These are phyloP conservation scores for Tachina lurida DNA, from an alignment of 2,888 invertebrate genomes.

Conservation along the genomic window DNA sequence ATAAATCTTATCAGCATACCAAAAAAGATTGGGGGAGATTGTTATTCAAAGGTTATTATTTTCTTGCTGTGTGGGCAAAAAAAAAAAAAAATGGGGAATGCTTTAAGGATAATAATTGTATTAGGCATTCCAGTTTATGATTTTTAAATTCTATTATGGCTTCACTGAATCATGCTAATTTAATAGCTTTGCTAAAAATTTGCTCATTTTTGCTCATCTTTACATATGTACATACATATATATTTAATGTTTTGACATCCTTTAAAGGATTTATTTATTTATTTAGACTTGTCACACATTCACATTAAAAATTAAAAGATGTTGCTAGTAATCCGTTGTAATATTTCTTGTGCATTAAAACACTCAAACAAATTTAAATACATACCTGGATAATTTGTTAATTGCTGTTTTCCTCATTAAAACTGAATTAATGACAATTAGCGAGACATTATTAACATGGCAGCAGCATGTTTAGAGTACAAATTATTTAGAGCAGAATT, in stretches of 20 bases:
- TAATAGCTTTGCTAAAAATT: too few species aligned
- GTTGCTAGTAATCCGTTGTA: not conserved
- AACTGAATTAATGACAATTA: constrained; percentile 80
- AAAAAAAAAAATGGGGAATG: too few species aligned
- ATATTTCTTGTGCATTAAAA: constrained; percentile 2
- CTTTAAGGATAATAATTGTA: too few species aligned
- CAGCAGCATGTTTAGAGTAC: constrained; percentile 19
- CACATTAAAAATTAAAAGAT: not conserved
- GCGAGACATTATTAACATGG: constrained; percentile 20
- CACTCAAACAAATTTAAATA: constrained; percentile 42
- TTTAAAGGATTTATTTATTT: too few species aligned
- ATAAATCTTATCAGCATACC: too few species aligned
- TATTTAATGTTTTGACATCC: too few species aligned
- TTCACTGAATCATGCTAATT: too few species aligned
- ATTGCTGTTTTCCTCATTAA: constrained; percentile 83
- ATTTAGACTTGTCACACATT: too few species aligned
- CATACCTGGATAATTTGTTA: constrained; percentile 83
- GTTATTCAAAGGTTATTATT: not conserved
- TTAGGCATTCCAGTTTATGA: too few species aligned
- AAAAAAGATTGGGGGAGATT: not conserved
- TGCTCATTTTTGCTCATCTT: too few species aligned
- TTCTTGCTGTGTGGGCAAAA: not conserved
- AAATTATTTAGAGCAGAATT: constrained; percentile 19
- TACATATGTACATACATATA: too few species aligned
- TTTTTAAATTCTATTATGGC: too few species aligned